A percentile compares a stretch with the other conserved stretches of the same genome.
Conservation (phyloP, 2,113 vertebrate species). For the Colistium nudipinnis region DNA sequence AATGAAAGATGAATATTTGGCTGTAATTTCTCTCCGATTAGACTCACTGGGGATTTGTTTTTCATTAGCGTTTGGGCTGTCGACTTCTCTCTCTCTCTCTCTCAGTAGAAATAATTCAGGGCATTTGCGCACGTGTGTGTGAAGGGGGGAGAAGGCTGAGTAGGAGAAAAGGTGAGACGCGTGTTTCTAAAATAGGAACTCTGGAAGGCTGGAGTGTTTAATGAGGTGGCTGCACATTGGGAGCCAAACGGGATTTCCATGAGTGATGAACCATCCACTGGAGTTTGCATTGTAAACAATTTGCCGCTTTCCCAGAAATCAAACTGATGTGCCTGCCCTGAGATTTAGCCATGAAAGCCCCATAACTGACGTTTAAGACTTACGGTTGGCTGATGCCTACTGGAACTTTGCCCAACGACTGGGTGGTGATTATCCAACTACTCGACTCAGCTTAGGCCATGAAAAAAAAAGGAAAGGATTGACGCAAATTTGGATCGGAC, state of each 20-base stretch:
- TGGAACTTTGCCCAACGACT: background rate
- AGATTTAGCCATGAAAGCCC: background rate
- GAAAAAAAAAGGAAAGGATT: background rate
- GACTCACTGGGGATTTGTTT: slow-evolving; percentile 54
- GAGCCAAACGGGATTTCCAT: slow-evolving; percentile 42
- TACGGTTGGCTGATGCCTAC: background rate
- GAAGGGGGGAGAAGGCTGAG: background rate
- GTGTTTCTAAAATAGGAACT: slow-evolving; percentile 18
- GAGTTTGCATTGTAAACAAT: slow-evolving; percentile 14
- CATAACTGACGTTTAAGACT: background rate
- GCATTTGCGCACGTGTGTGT: slow-evolving; percentile 22
- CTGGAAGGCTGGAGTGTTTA: slow-evolving; percentile 25
- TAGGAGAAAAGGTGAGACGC: slow-evolving; percentile 6
- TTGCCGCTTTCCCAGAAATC: background rate
- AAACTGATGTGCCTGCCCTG: background rate
- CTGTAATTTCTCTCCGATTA: slow-evolving; percentile 23
- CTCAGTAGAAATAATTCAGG: slow-evolving; percentile 25
- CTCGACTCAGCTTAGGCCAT: background rate
- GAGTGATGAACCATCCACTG: slow-evolving; percentile 43
- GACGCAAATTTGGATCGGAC: background rate
- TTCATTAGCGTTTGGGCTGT: slow-evolving; percentile 51
- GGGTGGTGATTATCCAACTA: background rate
- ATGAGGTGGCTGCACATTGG: slow-evolving; percentile 43
- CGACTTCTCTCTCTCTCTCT: background rate
- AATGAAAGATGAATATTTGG: slow-evolving; percentile 37